A percentile compares a stretch with the other conserved stretches of the same genome.
These are phyloP conservation scores for Dufourea novaeangliae DNA, from an alignment of 1,140 invertebrate genomes.

Conservation along the genomic window DNA sequence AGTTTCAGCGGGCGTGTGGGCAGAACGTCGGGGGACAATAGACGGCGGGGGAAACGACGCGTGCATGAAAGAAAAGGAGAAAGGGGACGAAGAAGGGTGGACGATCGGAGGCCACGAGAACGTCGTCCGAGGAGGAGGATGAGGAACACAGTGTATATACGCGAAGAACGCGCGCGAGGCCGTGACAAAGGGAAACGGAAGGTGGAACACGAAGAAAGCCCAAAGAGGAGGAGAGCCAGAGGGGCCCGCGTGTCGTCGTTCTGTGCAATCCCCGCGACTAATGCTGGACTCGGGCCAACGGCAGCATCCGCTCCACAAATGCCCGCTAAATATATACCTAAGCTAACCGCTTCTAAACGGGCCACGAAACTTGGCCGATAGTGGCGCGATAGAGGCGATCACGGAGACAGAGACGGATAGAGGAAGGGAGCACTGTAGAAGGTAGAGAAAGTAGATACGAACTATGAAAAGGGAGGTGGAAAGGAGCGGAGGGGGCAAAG, in stretches of 20 bases:
- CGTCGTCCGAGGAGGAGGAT: neutral
- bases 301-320: conserved; percentile 77
- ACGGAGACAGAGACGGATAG: neutral
- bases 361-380: conserved; percentile 61
- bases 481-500: too few relatives aligned
- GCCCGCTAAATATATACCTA: conserved; percentile 76
- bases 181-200: conserved; percentile 30
- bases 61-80: neutral
- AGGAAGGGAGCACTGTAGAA: neutral
- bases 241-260: conserved; percentile 11
- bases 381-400: conserved; percentile 13
- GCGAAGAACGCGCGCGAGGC: neutral
- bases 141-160: neutral
- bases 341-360: conserved; percentile 68
- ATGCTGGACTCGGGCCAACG: conserved; percentile 64
- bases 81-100: too few relatives aligned
- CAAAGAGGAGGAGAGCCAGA: conserved; percentile 18
- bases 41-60: conserved; percentile 1
- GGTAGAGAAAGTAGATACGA: neutral
- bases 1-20: conserved; percentile 5
- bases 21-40: conserved; percentile 16
- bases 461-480: too few relatives aligned
- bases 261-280: conserved; percentile 39
- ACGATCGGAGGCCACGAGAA: too few relatives aligned
- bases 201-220: conserved; percentile 27